Percentiles rank a stretch among this genome's conserved stretches.
phyloP scores from a whole-genome alignment of 1,140 invertebrate genomes.

The Saccostrea echinata region DNA sequence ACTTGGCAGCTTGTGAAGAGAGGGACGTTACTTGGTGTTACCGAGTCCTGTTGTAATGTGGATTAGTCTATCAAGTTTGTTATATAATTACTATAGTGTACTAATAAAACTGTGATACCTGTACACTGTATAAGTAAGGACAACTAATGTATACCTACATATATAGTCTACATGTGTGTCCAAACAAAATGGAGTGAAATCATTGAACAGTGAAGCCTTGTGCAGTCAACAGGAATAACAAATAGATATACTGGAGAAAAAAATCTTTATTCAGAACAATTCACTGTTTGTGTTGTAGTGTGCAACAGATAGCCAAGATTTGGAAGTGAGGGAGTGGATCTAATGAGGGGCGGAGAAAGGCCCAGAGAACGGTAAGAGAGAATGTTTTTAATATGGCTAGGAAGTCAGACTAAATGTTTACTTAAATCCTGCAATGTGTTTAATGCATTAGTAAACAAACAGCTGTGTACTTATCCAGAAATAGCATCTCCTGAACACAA shows the following conservation, averaged over 20 bases:
- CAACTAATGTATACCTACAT: not conserved
- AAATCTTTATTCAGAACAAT: conserved; percentile 20
- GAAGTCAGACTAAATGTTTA: too few species aligned
- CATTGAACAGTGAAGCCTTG: not conserved
- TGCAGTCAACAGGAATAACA: not conserved
- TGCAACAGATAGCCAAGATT: not conserved
- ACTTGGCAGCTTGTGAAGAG: not conserved
- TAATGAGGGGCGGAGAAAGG: not conserved
- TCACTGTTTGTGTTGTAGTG: not conserved
- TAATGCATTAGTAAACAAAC: too few species aligned
- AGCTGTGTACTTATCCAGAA: too few species aligned
- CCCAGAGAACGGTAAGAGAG: not conserved
- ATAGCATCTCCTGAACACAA: too few species aligned
- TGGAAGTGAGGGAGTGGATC: not conserved
- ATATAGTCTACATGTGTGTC: not conserved
- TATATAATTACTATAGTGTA: too few species aligned
- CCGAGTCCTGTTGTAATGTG: too few species aligned
- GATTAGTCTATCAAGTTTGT: too few species aligned
- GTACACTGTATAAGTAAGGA: too few species aligned
- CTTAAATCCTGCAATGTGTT: too few species aligned
- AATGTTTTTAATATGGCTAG: not conserved
- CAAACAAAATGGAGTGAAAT: not conserved
- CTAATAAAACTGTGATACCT: too few species aligned
- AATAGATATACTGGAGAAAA: not conserved
- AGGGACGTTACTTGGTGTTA: not conserved